Evolutionary conservation across 2,888 invertebrate genomes (phyloP), one percentile per base, ranked within the genome.

Genomic region (Trilocha varians): DNA sequence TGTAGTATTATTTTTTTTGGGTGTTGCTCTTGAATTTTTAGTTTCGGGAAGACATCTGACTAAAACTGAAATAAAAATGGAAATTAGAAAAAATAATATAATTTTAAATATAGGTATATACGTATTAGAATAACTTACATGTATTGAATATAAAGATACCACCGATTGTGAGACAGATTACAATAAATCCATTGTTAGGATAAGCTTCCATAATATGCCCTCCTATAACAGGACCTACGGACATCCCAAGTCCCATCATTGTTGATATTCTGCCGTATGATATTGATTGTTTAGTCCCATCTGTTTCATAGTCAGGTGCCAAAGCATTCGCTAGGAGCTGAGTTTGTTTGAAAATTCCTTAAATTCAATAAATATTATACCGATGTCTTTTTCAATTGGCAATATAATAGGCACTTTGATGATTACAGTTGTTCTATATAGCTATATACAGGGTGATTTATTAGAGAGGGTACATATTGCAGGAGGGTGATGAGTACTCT

Each of bases 341-440:
- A 5, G 88, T 89, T 59, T 91, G 91, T 65, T 91, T 91, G 53
- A 88, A 84, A 45, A 87, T 55, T 49, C 90, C 90, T 90, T 55
- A 37, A 64, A 14, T 32, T 34, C 11, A 35, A 33, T 34, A 5
- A 2, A 5, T 25, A 32, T 32, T 39, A 36, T 13, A 15, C 5
- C 5, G 14, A 36, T 13, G 11, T 5, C 36, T 36, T 13, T 36
- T 13, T 33, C n/a, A n/a, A n/a, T n/a, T n/a, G n/a, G n/a, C n/a
- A n/a, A n/a, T n/a, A n/a, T n/a, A n/a, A n/a, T n/a, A n/a, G n/a
- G n/a, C n/a, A n/a, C n/a, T n/a, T n/a, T n/a, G n/a, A n/a, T n/a
- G n/a, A n/a, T n/a, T n/a, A n/a, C n/a, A n/a, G n/a, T n/a, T n/a
- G n/a, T n/a, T n/a, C n/a, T n/a, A n/a, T n/a, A n/a, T n/a, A n/a